These are phyloP conservation scores for Sceloporus tristichus DNA, from an alignment of 2,113 vertebrate genomes.

Conservation along the genomic window DNA sequence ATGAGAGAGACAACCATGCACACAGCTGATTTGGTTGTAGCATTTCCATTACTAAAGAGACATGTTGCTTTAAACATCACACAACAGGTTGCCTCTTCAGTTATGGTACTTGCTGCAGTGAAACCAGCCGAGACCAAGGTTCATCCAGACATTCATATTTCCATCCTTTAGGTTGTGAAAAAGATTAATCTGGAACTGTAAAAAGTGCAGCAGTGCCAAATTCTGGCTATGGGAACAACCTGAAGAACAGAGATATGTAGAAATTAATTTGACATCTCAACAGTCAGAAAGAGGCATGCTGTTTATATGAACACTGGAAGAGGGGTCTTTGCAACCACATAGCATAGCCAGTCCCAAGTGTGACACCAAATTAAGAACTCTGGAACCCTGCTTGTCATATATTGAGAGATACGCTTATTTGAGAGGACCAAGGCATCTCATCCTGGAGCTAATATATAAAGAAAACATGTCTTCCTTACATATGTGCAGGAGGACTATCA, in stretches of 20 bases:
- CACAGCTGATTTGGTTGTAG: neutral
- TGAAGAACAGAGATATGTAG: conserved; percentile 29
- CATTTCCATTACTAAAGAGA: conserved; percentile 1
- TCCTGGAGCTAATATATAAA: neutral
- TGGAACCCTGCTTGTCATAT: neutral
- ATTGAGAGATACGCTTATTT: conserved; percentile 3
- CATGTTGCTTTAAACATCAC: neutral
- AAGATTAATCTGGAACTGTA: conserved; percentile 3
- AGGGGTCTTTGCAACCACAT: conserved; percentile 22
- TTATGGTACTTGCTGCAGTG: no score
- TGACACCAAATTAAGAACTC: neutral
- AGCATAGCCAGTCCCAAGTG: neutral
- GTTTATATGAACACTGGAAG: conserved; percentile 51
- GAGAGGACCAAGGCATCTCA: neutral
- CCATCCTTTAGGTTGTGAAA: neutral
- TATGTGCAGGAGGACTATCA: neutral
- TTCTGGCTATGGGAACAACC: conserved; percentile 24
- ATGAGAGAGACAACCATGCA: neutral
- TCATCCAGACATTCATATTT: neutral
- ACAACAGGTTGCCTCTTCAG: neutral
- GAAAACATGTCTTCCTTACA: neutral
- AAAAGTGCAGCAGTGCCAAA: conserved; percentile 45
- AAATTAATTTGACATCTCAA: conserved; percentile 3
- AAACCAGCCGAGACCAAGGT: neutral
- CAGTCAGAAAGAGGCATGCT: conserved; percentile 32